phyloP scores from a whole-genome alignment of 2,113 vertebrate species.

The Callorhinus ursinus region DNA sequence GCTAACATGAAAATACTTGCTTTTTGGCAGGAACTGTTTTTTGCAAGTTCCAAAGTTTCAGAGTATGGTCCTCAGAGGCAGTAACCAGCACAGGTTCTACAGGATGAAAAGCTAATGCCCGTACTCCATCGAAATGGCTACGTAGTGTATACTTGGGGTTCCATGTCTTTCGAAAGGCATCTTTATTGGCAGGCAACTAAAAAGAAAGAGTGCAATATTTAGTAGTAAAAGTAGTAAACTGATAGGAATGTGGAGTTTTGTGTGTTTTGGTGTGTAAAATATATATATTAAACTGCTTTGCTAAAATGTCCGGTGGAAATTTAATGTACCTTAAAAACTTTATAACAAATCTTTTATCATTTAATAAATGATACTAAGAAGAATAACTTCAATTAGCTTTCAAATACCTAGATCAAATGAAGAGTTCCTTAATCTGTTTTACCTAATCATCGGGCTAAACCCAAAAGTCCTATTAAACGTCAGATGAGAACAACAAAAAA shows the following conservation, averaged over 20 bases:
- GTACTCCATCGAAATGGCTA: conserved; percentile 98
- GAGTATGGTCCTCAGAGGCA: conserved; percentile 98
- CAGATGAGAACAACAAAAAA: conserved; percentile 29
- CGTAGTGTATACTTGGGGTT: conserved; percentile 98
- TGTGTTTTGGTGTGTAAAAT: conserved; percentile 40
- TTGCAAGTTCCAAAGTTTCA: conserved; percentile 99
- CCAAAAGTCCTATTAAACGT: conserved; percentile 42
- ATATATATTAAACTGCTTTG: conserved; percentile 52
- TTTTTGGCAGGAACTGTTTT: conserved; percentile 99
- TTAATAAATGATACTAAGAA: conserved; percentile 56
- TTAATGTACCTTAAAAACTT: conserved; percentile 66
- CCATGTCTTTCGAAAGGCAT: conserved; percentile 99
- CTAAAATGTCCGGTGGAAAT: conserved; percentile 57
- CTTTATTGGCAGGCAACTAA: conserved; percentile 96
- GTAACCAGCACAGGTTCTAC: conserved; percentile 98
- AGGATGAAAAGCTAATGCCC: conserved; percentile 97
- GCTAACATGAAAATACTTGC: conserved; percentile 87
- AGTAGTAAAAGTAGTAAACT: conserved; percentile 61
- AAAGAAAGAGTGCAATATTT: conserved; percentile 65
- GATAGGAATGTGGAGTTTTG: conserved; percentile 48
- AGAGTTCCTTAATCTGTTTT: conserved; percentile 40
- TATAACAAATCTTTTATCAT: conserved; percentile 31
- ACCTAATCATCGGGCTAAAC: conserved; percentile 49
- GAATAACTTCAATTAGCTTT: conserved; percentile 55
- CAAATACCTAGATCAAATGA: conserved; percentile 55